Evolutionary conservation across 2,888 invertebrate species (phyloP), one percentile per base, ranked within the genome.

Genomic region (Sipha maydis): DNA sequence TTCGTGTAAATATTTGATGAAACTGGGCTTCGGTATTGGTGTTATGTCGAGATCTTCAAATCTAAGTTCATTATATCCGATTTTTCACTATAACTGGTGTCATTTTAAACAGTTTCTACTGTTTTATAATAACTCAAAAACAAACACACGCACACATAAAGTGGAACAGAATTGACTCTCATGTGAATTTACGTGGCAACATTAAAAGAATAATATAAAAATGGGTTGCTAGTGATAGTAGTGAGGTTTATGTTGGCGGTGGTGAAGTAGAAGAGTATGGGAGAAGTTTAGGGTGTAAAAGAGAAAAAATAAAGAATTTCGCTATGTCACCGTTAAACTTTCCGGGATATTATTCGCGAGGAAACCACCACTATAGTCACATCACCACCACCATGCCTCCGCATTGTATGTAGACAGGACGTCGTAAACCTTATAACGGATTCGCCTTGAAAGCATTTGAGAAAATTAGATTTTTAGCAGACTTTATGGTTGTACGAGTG

Each of bases 391-490:
- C 48, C 48, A 1, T 14, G 41, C 71, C 71, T 34, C 61, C 38
- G 61, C 83, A 54, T 73, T 73, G 83, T 84, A 76, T 75, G 83
- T 17, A 34, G 75, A 75, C 38, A 56, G 75, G 61, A 56, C 56
- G 83, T 83, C 75, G 83, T 84, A 83, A 83, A 83, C 83, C 73
- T 75, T 56, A 75, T 38, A 38, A 56, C 83, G 83, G 75, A 84
- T 84, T 75, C 83, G 75, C 38, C 83, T 61, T 84, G 83, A 76
- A 84, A 84, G 83, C 83, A 84, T 84, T 84, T 21, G 83, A 61
- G 83, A 84, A 84, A 84, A 84, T 84, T 84, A 84, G 83, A 84
- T 84, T 84, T 84, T 84, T 84, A 84, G 21, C 83, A 75, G 75
- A 84, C 83, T 61, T 56, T 75, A 75, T 38, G 56, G 73, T 54